Conservation (phyloP, 2,797 vertebrate species). For the Tiaroga cobitis region DNA sequence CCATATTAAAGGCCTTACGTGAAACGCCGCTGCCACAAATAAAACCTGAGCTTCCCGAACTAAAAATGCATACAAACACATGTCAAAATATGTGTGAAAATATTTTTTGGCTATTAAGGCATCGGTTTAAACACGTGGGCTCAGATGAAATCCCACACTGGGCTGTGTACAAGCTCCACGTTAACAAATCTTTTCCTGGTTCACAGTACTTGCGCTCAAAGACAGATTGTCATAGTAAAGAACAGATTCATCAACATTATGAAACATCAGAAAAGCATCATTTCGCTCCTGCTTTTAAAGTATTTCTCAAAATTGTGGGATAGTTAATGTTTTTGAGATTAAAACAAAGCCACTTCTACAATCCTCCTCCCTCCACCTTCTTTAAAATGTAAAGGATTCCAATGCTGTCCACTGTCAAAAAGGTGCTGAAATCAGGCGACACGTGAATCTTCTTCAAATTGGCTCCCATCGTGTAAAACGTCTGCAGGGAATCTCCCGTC, state of each 20-base stretch:
- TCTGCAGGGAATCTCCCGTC: slow-evolving; percentile 87
- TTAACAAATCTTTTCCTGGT: background rate
- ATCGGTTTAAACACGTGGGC: slow-evolving; percentile 14
- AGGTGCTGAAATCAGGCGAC: slow-evolving; percentile 88
- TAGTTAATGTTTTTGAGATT: too few relatives aligned
- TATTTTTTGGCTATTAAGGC: too few relatives aligned
- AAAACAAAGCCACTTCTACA: background rate
- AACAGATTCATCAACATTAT: background rate
- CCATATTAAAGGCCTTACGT: background rate
- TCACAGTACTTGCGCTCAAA: slow-evolving; percentile 14
- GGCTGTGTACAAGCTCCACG: background rate
- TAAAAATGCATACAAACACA: background rate
- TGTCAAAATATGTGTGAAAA: too few relatives aligned
- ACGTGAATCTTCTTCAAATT: slow-evolving; percentile 89
- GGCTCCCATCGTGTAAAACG: slow-evolving; percentile 90
- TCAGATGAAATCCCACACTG: slow-evolving; percentile 8
- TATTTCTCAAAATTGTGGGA: too few relatives aligned
- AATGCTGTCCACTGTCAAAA: slow-evolving; percentile 92
- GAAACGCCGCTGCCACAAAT: too few relatives aligned
- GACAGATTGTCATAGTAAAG: slow-evolving; percentile 37
- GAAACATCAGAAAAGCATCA: background rate
- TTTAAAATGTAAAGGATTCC: slow-evolving; percentile 93
- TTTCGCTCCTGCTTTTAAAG: too few relatives aligned
- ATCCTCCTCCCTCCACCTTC: slow-evolving; percentile 75
- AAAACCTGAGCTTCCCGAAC: background rate